Base-by-base conservation (phyloP, 2,113 vertebrate species). In the Syrmaticus mikado region DNA sequence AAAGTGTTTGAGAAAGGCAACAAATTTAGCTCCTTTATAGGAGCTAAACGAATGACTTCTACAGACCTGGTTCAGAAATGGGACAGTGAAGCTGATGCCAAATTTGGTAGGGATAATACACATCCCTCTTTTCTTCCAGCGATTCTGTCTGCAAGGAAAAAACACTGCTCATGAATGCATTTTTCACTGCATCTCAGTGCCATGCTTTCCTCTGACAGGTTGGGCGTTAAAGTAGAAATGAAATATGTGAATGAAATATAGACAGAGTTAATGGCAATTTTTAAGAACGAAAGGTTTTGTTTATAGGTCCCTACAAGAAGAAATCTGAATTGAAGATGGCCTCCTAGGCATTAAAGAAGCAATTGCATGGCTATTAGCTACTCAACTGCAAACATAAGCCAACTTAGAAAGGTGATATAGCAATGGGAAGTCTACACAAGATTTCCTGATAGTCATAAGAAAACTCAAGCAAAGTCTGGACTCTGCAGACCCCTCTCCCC, bases 121-220 rank as follows among this genome's bases (percentile, higher is more conserved):
- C 11, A 99, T 94, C 13, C 99, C 99, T 96, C 98, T 98, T 96
- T 99, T 99, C 86, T 98, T 99, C 99, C 99, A 99, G 27, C 98
- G 98, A 88, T 99, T 98, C 90, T 99, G 98, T 88, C 99, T 99
- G 93, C 45, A 95, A 65, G 17, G 85, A 93, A 66, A 85, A 20
- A 87, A 79, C 2, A 21, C n/a, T 40, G 8, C 32, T 85, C 0
- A 0, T 30, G 71, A 17, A 16, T 8, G 16, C 58, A 28, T 18
- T 6, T 82, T 93, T 57, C 30, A 78, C 32, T 2, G 0, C 20
- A 78, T 67, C 34, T 80, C 64, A 82, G 2, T 28, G 38, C 12
- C 46, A 18, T n/a, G 25, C n/a, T 52, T 74, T 45, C n/a, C 25
- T 83, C 38, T 10, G 2, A 74, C 19, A 71, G 40, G 24, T 45